phyloP scores from a whole-genome alignment of 2,888 invertebrate species.

The Drosophila recens region DNA sequence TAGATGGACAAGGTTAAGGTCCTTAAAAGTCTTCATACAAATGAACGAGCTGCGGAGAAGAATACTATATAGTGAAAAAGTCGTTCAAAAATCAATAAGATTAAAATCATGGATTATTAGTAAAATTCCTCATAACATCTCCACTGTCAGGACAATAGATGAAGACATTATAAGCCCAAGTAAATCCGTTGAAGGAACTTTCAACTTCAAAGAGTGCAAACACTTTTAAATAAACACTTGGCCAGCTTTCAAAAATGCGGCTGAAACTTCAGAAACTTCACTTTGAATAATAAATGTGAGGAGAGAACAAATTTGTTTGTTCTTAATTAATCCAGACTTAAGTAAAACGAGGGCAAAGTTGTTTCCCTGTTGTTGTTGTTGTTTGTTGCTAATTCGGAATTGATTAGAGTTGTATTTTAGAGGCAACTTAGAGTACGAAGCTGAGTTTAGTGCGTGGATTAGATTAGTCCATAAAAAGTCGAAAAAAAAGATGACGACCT shows the following conservation, averaged over 20 bases:
- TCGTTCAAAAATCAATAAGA: background rate
- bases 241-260: background rate
- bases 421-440: background rate
- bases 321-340: slow-evolving; percentile 4
- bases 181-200: background rate
- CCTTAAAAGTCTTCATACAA: too few species aligned
- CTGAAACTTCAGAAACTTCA: slow-evolving; percentile 1
- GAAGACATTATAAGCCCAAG: background rate
- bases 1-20: too few species aligned
- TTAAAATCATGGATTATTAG: background rate
- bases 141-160: background rate
- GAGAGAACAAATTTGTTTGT: slow-evolving; percentile 6
- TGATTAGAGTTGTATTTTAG: background rate
- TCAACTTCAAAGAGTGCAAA: background rate
- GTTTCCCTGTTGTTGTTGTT: too few species aligned
- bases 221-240: background rate
- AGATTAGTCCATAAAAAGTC: slow-evolving; percentile 16
- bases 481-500: slow-evolving; percentile 3
- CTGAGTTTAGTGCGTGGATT: slow-evolving; percentile 24
- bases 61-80: too few species aligned
- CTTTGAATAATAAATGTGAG: slow-evolving; percentile 6
- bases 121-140: background rate
- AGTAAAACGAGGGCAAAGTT: background rate
- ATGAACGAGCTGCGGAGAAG: too few species aligned
- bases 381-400: background rate